A percentile compares a stretch with the other conserved stretches of the same genome.
Conservation (phyloP, 2,888 invertebrate genomes). For the Clanis bilineata region DNA sequence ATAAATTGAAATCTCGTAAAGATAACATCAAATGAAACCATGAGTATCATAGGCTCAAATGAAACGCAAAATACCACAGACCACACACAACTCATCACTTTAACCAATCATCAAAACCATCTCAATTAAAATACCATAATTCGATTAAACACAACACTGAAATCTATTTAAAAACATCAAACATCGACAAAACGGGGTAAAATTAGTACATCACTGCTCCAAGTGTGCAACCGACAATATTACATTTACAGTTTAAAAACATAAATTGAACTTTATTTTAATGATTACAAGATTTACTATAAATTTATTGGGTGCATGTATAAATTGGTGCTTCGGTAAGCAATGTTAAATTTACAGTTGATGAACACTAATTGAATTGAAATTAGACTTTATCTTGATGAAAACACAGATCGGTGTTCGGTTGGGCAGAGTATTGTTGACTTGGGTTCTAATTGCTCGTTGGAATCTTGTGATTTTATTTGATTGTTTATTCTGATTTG, state of each 20-base stretch:
- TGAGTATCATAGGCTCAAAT: neutral
- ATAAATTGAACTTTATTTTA: slow-evolving; percentile 3
- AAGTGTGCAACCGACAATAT: neutral
- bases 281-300: neutral
- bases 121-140: slow-evolving; percentile 18
- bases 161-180: slow-evolving; percentile 19
- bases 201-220: slow-evolving; percentile 19
- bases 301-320: neutral
- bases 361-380: neutral
- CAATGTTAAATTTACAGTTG: neutral
- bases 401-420: neutral
- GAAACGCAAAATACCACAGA: slow-evolving; percentile 10
- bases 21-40: neutral
- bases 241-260: neutral
- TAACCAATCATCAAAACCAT: slow-evolving; percentile 15
- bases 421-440: neutral
- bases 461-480: slow-evolving; percentile 14
- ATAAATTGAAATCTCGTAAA: no score
- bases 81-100: slow-evolving; percentile 16
- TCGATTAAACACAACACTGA: slow-evolving; percentile 14
- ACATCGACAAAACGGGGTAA: slow-evolving; percentile 17
- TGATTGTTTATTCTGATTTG: slow-evolving; percentile 11
- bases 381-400: neutral
- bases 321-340: neutral
- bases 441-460: slow-evolving; percentile 1